These are phyloP conservation scores for Tragelaphus oryx DNA, from an alignment of 2,797 vertebrate species.

Conservation along the genomic window DNA sequence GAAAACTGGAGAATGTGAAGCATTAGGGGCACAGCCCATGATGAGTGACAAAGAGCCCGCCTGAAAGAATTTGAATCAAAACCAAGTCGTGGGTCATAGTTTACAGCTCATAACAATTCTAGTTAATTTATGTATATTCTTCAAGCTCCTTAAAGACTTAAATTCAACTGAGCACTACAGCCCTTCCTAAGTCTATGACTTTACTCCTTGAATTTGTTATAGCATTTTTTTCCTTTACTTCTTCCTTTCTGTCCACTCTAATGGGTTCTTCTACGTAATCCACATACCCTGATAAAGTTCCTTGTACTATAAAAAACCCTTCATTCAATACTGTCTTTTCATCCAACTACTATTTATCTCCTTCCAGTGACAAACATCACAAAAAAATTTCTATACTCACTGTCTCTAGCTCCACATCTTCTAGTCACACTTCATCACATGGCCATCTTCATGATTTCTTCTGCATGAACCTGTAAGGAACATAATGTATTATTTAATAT, in stretches of 20 bases:
- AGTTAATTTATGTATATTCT: not conserved
- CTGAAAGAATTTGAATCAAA: not conserved
- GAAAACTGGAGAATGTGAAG: slow-evolving; percentile 56
- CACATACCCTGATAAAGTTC: not conserved
- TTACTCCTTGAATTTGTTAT: not conserved
- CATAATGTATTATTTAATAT: not conserved
- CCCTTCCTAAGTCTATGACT: not conserved
- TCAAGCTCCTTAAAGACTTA: not conserved
- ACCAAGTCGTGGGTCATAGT: not conserved
- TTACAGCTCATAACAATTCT: not conserved
- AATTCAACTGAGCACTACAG: not conserved
- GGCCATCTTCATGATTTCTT: not conserved
- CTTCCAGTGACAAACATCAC: not conserved
- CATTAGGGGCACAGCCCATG: slow-evolving; percentile 48
- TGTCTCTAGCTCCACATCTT: not conserved
- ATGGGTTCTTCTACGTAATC: not conserved
- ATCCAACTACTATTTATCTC: not conserved
- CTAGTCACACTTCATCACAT: not conserved
- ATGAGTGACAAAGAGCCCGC: not conserved
- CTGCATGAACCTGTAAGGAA: not conserved
- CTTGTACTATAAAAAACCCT: not conserved
- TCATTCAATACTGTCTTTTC: not conserved
- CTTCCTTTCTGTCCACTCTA: not conserved
- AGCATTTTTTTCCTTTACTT: not conserved
- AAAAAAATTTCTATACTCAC: not conserved